Evolutionary conservation across 2,113 vertebrate species (phyloP).

Genomic region (Ranitomeya variabilis): DNA sequence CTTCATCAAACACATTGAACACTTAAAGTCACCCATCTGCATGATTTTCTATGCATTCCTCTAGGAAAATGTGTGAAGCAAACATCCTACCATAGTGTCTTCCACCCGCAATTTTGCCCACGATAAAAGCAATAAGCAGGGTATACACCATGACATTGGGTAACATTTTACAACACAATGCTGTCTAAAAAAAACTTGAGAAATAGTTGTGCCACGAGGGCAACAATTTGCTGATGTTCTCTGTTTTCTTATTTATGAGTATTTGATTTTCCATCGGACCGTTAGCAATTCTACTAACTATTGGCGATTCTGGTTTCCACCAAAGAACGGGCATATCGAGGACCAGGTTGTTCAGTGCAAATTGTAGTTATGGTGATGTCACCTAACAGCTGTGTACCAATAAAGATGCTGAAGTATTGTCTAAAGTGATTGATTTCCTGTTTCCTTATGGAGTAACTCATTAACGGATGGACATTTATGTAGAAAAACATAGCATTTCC

Average conservation of each 20-base stretch:
- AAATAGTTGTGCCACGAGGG: background rate
- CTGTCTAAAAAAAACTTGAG: background rate
- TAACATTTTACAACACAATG: background rate
- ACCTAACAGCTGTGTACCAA: background rate
- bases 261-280: background rate
- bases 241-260: constrained; percentile 10
- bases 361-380: background rate
- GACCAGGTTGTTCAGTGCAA: background rate
- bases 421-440: background rate
- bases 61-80: background rate
- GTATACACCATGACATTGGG: background rate
- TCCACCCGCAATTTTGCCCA: background rate
- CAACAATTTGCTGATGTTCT: background rate
- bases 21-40: background rate
- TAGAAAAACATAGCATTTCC: background rate
- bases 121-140: background rate
- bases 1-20: background rate
- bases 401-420: constrained; percentile 15
- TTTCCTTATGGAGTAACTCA: background rate
- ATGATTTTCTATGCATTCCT: background rate
- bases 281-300: background rate
- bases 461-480: background rate
- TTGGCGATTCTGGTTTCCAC: background rate
- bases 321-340: background rate
- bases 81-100: background rate